phyloP scores from a whole-genome alignment of 2,888 invertebrate species.

The Ophion ellenae region DNA sequence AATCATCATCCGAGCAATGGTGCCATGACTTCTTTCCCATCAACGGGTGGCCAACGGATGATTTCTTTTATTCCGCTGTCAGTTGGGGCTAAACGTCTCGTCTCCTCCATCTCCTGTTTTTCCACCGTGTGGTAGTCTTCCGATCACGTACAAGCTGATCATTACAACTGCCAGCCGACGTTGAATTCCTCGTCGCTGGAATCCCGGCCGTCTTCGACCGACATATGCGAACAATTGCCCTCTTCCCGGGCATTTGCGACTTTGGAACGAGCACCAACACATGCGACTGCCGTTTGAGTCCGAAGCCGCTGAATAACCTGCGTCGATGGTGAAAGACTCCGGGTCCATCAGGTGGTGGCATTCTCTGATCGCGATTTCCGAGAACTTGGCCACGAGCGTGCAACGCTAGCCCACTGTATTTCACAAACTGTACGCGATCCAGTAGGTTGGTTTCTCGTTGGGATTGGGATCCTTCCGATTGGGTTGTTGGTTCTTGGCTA shows the following conservation, averaged over 20 bases:
- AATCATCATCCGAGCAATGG: slow-evolving; percentile 70
- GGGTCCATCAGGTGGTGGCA: neutral
- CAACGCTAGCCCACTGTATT: neutral
- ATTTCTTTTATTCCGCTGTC: slow-evolving; percentile 50
- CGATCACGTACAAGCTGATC: slow-evolving; percentile 51
- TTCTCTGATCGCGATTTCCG: slow-evolving; percentile 7
- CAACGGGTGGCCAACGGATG: slow-evolving; percentile 26
- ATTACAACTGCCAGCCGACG: slow-evolving; percentile 42
- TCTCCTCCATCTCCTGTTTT: slow-evolving; percentile 46
- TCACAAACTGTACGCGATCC: too few relatives aligned
- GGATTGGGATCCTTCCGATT: neutral
- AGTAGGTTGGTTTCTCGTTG: neutral
- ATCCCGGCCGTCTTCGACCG: slow-evolving; percentile 66
- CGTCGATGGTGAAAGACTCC: neutral
- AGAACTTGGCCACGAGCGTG: neutral
- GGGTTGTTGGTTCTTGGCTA: neutral
- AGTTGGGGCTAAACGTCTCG: slow-evolving; percentile 41
- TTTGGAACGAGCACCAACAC: slow-evolving; percentile 23
- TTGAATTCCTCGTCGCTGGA: slow-evolving; percentile 62
- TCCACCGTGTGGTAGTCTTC: slow-evolving; percentile 43
- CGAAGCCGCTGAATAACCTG: slow-evolving; percentile 2
- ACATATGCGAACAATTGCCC: slow-evolving; percentile 65
- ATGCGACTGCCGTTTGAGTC: slow-evolving; percentile 7
- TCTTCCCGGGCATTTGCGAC: slow-evolving; percentile 47
- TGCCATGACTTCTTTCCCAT: slow-evolving; percentile 70